A percentile compares a stretch with the other conserved stretches of the same genome.
phyloP scores from a whole-genome alignment of 2,113 vertebrate species.

The Beaufortia kweichowensis region DNA sequence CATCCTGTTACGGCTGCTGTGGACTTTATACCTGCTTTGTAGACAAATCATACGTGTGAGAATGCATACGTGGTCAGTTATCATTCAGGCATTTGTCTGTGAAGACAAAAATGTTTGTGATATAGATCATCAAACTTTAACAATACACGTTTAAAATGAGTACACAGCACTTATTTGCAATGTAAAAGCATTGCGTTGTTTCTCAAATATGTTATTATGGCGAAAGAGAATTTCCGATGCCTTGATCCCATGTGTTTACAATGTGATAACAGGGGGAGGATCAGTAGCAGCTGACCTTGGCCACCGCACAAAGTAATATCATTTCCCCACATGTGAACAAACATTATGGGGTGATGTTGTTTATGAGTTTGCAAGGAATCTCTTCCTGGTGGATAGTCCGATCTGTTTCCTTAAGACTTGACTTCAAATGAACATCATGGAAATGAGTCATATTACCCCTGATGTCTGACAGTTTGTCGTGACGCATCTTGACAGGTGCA shows the following conservation, averaged over 20 bases:
- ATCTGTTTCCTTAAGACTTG: constrained; percentile 72
- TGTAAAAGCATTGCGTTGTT: constrained; percentile 50
- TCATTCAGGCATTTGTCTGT: background rate
- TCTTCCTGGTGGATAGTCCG: constrained; percentile 73
- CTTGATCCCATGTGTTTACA: constrained; percentile 71
- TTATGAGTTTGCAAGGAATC: constrained; percentile 75
- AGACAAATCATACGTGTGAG: constrained; percentile 23
- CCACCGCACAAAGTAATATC: constrained; percentile 62
- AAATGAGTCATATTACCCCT: constrained; percentile 73
- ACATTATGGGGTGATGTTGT: constrained; percentile 70
- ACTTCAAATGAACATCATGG: constrained; percentile 75
- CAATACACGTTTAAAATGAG: background rate
- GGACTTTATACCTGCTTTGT: constrained; percentile 26
- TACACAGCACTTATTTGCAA: constrained; percentile 1
- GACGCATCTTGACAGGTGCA: constrained; percentile 74
- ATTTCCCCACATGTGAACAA: constrained; percentile 67
- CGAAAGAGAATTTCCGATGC: constrained; percentile 62
- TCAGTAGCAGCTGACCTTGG: constrained; percentile 68
- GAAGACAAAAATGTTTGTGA: background rate
- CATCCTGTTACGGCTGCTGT: constrained; percentile 51
- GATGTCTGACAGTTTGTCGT: constrained; percentile 64
- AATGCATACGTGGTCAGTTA: background rate
- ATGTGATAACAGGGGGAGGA: constrained; percentile 56
- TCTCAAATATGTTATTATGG: constrained; percentile 61
- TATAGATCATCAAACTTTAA: background rate